Percentiles rank a stretch among this genome's conserved stretches.
Conservation (phyloP, 2,888 invertebrate species). For the Palloptera scutellata region DNA sequence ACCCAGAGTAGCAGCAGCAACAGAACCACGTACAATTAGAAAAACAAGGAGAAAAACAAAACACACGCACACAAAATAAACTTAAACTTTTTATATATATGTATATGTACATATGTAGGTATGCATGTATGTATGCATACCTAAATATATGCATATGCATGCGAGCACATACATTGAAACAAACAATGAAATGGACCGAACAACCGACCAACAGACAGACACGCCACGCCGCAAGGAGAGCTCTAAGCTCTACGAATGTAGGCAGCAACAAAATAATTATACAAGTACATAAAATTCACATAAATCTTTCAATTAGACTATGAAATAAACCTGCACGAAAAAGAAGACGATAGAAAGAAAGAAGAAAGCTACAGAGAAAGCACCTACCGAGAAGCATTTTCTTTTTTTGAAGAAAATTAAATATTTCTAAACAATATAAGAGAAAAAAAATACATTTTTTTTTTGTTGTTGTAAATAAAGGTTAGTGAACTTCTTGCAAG, state of each 20-base stretch:
- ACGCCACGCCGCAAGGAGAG: background rate
- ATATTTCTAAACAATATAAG: no score
- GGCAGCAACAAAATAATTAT: constrained; percentile 9
- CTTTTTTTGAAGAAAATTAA: no score
- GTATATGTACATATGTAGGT: background rate
- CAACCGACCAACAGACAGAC: background rate
- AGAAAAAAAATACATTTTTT: no score
- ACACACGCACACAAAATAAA: background rate
- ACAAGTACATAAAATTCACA: constrained; percentile 42
- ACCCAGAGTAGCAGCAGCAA: background rate
- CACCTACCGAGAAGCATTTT: no score
- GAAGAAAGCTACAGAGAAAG: no score
- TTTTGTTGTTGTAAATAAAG: constrained; percentile 27
- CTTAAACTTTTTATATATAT: background rate
- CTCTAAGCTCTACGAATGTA: background rate
- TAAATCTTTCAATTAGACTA: constrained; percentile 56
- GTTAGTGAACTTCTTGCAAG: constrained; percentile 47
- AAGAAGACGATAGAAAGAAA: no score
- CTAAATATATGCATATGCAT: background rate
- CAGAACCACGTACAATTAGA: constrained; percentile 5
- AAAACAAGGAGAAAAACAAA: background rate
- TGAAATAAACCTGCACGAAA: constrained; percentile 15
- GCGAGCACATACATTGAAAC: background rate
- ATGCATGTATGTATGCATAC: background rate
- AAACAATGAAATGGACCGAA: background rate